Conservation (phyloP, 2,888 invertebrate species). For the Spialia ferax region DNA sequence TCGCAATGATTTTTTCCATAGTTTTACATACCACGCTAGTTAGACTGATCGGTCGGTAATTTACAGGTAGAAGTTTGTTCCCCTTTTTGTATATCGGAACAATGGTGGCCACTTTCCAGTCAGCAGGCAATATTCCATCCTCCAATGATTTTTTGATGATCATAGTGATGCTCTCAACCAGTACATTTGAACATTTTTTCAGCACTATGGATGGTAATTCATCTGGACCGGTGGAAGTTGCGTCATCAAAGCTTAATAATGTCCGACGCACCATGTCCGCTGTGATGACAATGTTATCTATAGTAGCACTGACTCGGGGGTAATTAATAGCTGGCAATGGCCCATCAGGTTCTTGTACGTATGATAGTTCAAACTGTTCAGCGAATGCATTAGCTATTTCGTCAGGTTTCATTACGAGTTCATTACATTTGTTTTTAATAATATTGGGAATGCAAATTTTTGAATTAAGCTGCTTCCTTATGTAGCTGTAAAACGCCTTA, state of each 20-base stretch:
- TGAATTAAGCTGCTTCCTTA: neutral
- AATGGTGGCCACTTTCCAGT: neutral
- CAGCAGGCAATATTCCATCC: neutral
- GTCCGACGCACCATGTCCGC: slow-evolving; percentile 4
- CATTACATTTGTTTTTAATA: too few species aligned
- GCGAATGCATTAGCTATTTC: too few species aligned
- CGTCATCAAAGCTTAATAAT: slow-evolving; percentile 2
- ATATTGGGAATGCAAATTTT: neutral
- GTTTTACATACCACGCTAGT: neutral
- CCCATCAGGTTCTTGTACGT: too few species aligned
- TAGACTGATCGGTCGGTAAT: neutral
- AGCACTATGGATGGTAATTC: neutral
- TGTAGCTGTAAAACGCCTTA: neutral
- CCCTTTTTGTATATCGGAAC: neutral
- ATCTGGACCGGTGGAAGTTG: neutral
- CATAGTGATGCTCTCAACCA: slow-evolving; percentile 1
- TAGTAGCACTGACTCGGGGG: too few species aligned
- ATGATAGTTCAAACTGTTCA: too few species aligned
- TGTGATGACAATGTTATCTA: slow-evolving; percentile 2
- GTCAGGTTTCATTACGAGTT: too few species aligned
- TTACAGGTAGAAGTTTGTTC: neutral
- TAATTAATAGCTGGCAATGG: too few species aligned
- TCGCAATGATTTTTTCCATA: neutral
- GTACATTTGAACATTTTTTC: slow-evolving; percentile 8
- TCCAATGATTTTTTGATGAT: slow-evolving; percentile 1